Conservation (phyloP, 2,113 vertebrate species). For the cat (Felis catus) region F.catus_Fca126_mat1.0 CM031412.1:26282001-26282500, state of each 20-base stretch:
- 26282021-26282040: conserved; percentile 3
- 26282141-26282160: not conserved
- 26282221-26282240: not conserved
- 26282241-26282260: not conserved
- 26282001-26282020: not conserved
- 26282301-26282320: conserved; percentile 12
- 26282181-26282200: conserved; percentile 14
- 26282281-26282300: not conserved
- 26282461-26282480: not conserved
- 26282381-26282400: not conserved
- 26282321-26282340: not conserved
- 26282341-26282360: not conserved
- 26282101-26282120: not conserved
- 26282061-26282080: not conserved
- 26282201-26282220: not conserved
- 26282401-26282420: not conserved
- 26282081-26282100: not conserved
- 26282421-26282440: not conserved
- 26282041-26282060: conserved; percentile 1
- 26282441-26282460: not conserved
- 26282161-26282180: not conserved
- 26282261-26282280: not conserved
- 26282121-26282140: not conserved
- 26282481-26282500: not conserved
- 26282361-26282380: not conserved